Conservation (phyloP, 2,888 invertebrate genomes). For the Diploptera punctata region DNA sequence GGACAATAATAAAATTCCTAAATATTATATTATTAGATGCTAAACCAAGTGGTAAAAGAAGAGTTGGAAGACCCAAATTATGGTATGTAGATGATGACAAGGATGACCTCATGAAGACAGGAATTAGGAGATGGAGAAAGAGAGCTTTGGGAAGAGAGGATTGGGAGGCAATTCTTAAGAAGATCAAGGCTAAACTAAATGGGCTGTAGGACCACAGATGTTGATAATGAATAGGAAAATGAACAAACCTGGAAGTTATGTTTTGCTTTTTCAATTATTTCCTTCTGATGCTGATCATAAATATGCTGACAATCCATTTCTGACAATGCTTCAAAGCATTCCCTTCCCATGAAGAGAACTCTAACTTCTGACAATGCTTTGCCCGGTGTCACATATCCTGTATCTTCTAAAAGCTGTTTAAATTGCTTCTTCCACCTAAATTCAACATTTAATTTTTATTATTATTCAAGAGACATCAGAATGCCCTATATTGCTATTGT, state of each 20-base stretch:
- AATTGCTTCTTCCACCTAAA: conserved; percentile 92
- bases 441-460: conserved; percentile 17
- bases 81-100: too few species aligned
- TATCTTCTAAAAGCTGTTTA: conserved; percentile 90
- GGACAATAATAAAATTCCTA: too few species aligned
- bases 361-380: conserved; percentile 89
- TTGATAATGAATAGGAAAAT: too few species aligned
- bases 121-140: too few species aligned
- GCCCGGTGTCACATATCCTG: conserved; percentile 95
- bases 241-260: conserved; percentile 81
- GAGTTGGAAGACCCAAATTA: too few species aligned
- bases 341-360: conserved; percentile 91
- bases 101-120: too few species aligned
- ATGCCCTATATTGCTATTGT: not conserved
- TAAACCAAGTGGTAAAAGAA: too few species aligned
- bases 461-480: conserved; percentile 11
- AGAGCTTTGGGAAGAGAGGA: too few species aligned
- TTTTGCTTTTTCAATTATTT: conserved; percentile 87
- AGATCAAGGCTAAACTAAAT: too few species aligned
- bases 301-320: conserved; percentile 91
- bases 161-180: too few species aligned
- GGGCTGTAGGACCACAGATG: too few species aligned
- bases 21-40: too few species aligned
- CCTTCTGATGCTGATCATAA: conserved; percentile 92
- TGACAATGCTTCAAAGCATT: conserved; percentile 90